Base-by-base conservation (phyloP, 1,140 invertebrate genomes). In the Forficula auricularia region DNA sequence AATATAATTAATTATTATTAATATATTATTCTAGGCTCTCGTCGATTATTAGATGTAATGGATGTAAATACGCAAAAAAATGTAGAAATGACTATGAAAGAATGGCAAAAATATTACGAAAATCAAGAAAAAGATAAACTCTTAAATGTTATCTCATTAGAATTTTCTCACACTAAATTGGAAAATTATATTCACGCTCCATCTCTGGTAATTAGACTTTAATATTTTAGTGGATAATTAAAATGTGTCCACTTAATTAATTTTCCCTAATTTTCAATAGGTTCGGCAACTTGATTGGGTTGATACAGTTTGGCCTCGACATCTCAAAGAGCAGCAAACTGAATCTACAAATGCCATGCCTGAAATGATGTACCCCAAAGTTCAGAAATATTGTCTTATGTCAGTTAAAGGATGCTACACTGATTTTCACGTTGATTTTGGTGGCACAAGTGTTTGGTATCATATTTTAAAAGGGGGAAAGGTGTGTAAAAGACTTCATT, bases 381-480 rank as follows among this genome's bases (percentile, higher is more conserved):
- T 94, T 15, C 81, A 86, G 63, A 89, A 88, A 55, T 94, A 94
- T 64, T 92, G 87, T 62, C 67, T 94, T 42, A 83, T 92, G 71
- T 79, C 84, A 12, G 76, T 85, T 3, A 76, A 74, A 55, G 80
- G 83, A 54, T 84, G 82, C 48, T 95, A 82, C 55, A 94, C 89
- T 3, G 89, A 95, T 66, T 95, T 92, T 65, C 90, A 95, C 57
- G 75, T 95, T 27, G 89, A 94, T 62, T 92, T 95, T 64, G 88
- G 89, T 12, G 89, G 89, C 2, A 89, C 87, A 0, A 87, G 83
- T 12, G 89, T 94, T 0, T 95, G 89, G 88, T 95, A 94, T 62
- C 89, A 94, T 56, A 75, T 94, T 13, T 60, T 92, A 35, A 62
- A 63, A 71, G 79, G 59, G 59, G 58, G 56, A 22, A 37, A 44